Base-by-base conservation (phyloP, 1,140 invertebrate species). In the Cardiocondyla obscurior region DNA sequence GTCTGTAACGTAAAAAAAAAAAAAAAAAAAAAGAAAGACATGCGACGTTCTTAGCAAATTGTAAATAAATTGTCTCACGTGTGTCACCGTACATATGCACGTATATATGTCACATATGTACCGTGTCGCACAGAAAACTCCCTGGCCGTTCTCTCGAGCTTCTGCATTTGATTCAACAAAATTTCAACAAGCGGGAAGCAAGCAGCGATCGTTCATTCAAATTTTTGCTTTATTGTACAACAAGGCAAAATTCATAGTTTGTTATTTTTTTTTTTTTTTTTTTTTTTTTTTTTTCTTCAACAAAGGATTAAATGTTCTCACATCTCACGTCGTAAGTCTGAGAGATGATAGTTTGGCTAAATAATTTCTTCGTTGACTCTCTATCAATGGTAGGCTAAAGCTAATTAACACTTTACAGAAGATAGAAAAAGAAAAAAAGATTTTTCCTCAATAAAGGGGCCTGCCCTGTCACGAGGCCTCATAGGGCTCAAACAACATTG, bases 161-260 rank as follows among this genome's bases (percentile, higher is more conserved):
- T 84, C 67, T 84, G 84, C 85, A 85, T 85, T 86, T 77, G 64
- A 30, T 82, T 82, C 60, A 89, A 89, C 88, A 91, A 77, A 67
- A 90, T 89, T 69, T 89, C 85, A 90, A 92, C 85, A 91, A 92
- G 91, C 91, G 90, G 84, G 74, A 91, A 92, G 91, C 90, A 93
- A 92, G 91, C 90, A 89, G 89, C 89, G 84, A 83, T 89, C 85
- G 91, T 92, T 92, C 85, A 89, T 92, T 92, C 87, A 93, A 90
- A 88, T 85, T 92, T 92, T 90, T 85, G 87, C 88, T 93, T 94
- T 93, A 93, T 93, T 93, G 89, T 92, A 92, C 88, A 93, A 93
- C 90, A 92, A 93, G 91, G 90, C 91, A 92, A 76, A 76, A 92
- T 93, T 92, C 86, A 91, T 89, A 85, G 87, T 93, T 46, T n/a